These are phyloP conservation scores for Caenorhabditis macrosperma DNA, from an alignment of 2,888 invertebrate species.

Conservation along the genomic window DNA sequence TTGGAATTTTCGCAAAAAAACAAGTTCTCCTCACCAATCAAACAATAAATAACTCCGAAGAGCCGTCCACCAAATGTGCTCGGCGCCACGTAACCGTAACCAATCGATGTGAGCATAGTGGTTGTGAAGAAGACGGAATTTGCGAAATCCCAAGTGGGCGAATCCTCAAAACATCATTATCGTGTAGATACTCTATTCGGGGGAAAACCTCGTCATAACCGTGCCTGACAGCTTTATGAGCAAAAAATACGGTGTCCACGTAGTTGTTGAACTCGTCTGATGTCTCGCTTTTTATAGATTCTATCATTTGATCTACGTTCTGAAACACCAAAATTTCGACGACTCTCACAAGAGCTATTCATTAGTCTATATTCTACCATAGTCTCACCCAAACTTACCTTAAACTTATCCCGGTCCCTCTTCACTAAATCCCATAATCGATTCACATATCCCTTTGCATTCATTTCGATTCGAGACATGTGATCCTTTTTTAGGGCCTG, in stretches of 20 bases:
- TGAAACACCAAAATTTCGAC: slow-evolving; percentile 28
- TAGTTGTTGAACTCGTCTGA: slow-evolving; percentile 71
- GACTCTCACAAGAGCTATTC: background rate
- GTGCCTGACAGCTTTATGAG: slow-evolving; percentile 75
- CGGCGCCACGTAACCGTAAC: slow-evolving; percentile 78
- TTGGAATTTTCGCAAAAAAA: background rate
- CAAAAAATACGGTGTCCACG: slow-evolving; percentile 75
- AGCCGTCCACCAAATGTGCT: slow-evolving; percentile 85
- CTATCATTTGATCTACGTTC: slow-evolving; percentile 61
- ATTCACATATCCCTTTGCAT: slow-evolving; percentile 67
- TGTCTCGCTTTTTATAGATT: slow-evolving; percentile 62
- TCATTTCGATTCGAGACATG: slow-evolving; percentile 66
- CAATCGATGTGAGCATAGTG: slow-evolving; percentile 73
- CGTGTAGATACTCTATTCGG: background rate
- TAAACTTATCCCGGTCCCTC: slow-evolving; percentile 40
- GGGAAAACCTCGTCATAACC: slow-evolving; percentile 74
- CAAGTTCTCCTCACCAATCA: slow-evolving; percentile 82
- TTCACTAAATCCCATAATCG: slow-evolving; percentile 64
- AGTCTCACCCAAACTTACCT: slow-evolving; percentile 22
- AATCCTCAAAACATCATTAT: slow-evolving; percentile 42
- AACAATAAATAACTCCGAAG: slow-evolving; percentile 90
- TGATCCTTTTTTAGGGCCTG: slow-evolving; percentile 67
- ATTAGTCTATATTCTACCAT: background rate
- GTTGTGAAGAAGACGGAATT: slow-evolving; percentile 73
- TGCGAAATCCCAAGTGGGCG: slow-evolving; percentile 72